phyloP scores from a whole-genome alignment of 2,888 invertebrate genomes.

The Chorisops tibialis region DNA sequence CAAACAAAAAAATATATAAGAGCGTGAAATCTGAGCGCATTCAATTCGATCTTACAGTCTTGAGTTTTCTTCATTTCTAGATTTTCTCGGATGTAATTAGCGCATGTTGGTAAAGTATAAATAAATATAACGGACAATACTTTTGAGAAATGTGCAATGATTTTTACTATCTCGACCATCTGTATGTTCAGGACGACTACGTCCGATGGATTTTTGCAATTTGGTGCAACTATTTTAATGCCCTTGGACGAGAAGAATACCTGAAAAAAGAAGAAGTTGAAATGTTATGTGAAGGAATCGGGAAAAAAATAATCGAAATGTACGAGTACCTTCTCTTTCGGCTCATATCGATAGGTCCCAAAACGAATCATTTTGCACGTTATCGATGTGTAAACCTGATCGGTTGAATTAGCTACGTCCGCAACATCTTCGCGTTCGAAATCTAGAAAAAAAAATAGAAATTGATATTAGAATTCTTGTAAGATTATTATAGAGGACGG shows the following conservation, averaged over 20 bases:
- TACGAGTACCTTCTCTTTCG: conserved; percentile 62
- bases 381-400: conserved; percentile 57
- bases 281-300: background rate
- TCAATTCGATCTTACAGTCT: background rate
- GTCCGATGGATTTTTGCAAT: conserved; percentile 55
- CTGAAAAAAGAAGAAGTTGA: conserved; percentile 46
- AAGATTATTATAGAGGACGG: too few relatives aligned
- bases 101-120: conserved; percentile 68
- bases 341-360: conserved; percentile 78
- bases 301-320: conserved; percentile 22
- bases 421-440: conserved; percentile 54
- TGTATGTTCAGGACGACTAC: conserved; percentile 65
- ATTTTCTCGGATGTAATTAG: conserved; percentile 63
- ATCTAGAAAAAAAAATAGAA: conserved; percentile 51
- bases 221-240: conserved; percentile 61
- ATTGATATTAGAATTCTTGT: too few relatives aligned
- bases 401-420: conserved; percentile 52
- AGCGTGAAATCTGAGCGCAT: too few relatives aligned
- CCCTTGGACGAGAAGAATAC: conserved; percentile 59
- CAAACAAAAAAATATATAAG: background rate
- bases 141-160: conserved; percentile 74
- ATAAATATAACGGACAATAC: conserved; percentile 75
- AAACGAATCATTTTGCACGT: conserved; percentile 76
- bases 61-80: conserved; percentile 61
- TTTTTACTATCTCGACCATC: conserved; percentile 66